phyloP scores from a whole-genome alignment of 2,888 invertebrate genomes.

The Clepsis dumicolana region DNA sequence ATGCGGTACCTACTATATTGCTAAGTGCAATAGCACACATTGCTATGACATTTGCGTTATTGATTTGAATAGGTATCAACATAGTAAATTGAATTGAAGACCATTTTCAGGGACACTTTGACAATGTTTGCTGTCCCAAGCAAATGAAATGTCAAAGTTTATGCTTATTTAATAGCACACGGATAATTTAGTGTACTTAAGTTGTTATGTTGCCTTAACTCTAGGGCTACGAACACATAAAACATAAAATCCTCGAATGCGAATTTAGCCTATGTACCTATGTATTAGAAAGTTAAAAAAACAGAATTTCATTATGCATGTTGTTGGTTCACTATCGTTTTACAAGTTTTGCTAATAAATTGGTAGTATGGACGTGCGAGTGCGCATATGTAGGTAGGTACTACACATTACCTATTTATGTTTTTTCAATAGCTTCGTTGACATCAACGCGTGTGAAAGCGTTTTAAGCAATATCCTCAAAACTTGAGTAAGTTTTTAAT shows the following conservation, averaged over 20 bases:
- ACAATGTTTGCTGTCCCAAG: slow-evolving; percentile 7
- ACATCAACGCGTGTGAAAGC: background rate
- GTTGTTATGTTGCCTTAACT: background rate
- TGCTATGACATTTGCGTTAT: background rate
- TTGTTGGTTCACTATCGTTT: too few species aligned
- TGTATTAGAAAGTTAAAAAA: too few species aligned
- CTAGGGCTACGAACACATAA: background rate
- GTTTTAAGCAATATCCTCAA: too few species aligned
- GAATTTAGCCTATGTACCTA: too few species aligned
- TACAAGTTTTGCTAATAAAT: too few species aligned
- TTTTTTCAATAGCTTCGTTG: too few species aligned
- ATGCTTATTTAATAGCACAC: slow-evolving; percentile 3
- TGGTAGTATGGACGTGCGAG: too few species aligned
- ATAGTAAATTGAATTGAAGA: slow-evolving; percentile 14
- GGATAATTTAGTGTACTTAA: slow-evolving; percentile 4
- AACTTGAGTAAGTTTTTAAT: background rate
- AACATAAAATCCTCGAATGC: too few species aligned
- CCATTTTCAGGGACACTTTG: slow-evolving; percentile 8
- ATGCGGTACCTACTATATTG: background rate
- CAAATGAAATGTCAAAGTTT: slow-evolving; percentile 9
- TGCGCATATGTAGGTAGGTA: too few species aligned
- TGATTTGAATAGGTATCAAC: slow-evolving; percentile 3
- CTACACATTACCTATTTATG: too few species aligned
- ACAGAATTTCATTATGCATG: too few species aligned
- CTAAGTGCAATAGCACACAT: background rate